phyloP scores from a whole-genome alignment of 2,888 invertebrate genomes.

The Phania funesta region DNA sequence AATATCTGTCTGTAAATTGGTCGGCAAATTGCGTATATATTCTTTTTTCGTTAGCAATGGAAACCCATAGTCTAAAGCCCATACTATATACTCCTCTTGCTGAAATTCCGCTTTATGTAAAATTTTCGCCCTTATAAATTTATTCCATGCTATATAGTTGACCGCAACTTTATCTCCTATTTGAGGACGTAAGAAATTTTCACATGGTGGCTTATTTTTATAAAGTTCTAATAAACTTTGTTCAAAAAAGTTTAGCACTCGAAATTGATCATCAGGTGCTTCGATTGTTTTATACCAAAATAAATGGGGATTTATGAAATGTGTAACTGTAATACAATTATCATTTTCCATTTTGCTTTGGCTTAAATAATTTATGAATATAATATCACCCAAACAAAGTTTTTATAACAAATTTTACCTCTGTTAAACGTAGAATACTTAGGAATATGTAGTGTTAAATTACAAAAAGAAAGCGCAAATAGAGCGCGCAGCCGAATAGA shows the following conservation, averaged over 20 bases:
- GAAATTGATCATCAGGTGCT: constrained; percentile 64
- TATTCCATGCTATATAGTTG: constrained; percentile 71
- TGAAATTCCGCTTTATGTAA: constrained; percentile 65
- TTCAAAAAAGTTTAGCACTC: constrained; percentile 66
- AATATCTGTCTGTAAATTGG: constrained; percentile 13
- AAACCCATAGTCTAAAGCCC: constrained; percentile 72
- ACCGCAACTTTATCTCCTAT: constrained; percentile 69
- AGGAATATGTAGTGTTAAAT: too few relatives aligned
- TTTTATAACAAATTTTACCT: background rate
- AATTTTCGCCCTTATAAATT: constrained; percentile 70
- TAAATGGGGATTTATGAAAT: constrained; percentile 72
- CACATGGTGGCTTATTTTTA: constrained; percentile 58
- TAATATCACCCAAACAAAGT: background rate
- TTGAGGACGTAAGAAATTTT: constrained; percentile 59
- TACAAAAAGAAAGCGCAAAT: too few relatives aligned
- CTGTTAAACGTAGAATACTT: background rate
- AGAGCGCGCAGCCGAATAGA: too few relatives aligned
- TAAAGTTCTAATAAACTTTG: constrained; percentile 65
- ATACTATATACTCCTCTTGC: constrained; percentile 70
- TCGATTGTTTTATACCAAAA: constrained; percentile 72
- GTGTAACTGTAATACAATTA: constrained; percentile 69
- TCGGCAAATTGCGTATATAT: constrained; percentile 67
- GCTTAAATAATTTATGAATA: background rate
- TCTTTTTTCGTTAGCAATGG: constrained; percentile 70
- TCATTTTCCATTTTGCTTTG: constrained; percentile 58